Base-by-base conservation (phyloP, 2,888 invertebrate genomes). In the Theretra japonica region DNA sequence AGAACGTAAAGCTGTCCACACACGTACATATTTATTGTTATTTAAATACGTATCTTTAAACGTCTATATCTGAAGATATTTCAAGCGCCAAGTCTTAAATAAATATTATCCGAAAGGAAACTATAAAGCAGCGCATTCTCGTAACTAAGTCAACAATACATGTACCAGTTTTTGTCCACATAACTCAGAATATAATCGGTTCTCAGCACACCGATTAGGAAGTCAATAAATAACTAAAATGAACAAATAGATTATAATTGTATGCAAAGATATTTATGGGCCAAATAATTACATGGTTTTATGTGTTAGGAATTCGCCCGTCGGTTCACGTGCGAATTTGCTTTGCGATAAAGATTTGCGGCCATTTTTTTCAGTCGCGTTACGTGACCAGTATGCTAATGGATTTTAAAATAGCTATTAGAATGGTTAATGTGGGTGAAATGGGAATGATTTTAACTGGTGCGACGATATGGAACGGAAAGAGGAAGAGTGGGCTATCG, bases 151-250 rank as follows among this genome's bases (percentile, higher is more conserved):
- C 74, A 74, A 59, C 28, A 60, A 62, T 41, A 75, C 78, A 79
- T 75, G 74, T 68, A 59, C 70, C 73, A 76, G 72, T 84, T 85
- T 85, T 83, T 83, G 82, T 74, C 21, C 77, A 72, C 75, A 80
- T 82, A 83, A 82, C 80, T 84, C 76, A 79, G 76, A 81, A 82
- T 80, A 78, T 79, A 80, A 83, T 83, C 80, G 76, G 71, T 5
- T 17, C n/a, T 23, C 33, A 4, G 53, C 6, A 25, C 11, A 23
- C 72, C 76, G 74, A 81, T 79, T 82, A 76, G 73, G 76, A 72
- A 77, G 77, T 75, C 76, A 80, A 83, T 86, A 84, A 86, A 86
- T 83, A 80, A 83, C 79, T 72, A 76, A 81, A 82, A 83, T 83
- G 79, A 82, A 82, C 80, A 80, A 83, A 81, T 84, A 83, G 80